These are phyloP conservation scores for Geopemphigus sp. DNA, from an alignment of 1,140 invertebrate species.

Conservation along the genomic window DNA sequence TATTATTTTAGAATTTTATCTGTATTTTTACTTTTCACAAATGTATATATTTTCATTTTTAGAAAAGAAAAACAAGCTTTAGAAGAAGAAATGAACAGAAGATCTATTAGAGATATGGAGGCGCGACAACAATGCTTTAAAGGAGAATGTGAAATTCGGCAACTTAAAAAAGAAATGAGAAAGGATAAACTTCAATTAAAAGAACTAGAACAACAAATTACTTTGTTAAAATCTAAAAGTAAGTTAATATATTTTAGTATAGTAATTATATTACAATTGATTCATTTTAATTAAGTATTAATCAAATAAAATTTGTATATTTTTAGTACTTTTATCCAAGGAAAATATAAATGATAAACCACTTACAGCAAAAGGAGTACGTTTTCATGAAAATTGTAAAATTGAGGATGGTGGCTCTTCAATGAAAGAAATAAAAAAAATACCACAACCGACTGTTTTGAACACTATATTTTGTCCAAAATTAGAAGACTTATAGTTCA, in stretches of 20 bases:
- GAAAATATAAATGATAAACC: slow-evolving; percentile 18
- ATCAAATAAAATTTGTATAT: not conserved
- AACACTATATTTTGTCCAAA: slow-evolving; percentile 36
- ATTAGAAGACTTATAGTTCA: slow-evolving; percentile 18
- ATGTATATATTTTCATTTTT: not conserved
- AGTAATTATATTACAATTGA: not conserved
- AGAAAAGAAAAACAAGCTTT: slow-evolving; percentile 34
- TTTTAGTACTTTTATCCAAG: slow-evolving; percentile 1
- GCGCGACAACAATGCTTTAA: slow-evolving; percentile 40
- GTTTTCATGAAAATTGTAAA: slow-evolving; percentile 24
- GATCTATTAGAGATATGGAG: slow-evolving; percentile 40
- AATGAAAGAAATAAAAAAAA: slow-evolving; percentile 14
- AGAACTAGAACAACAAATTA: slow-evolving; percentile 41
- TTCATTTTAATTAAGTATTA: not conserved
- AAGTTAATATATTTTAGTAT: not conserved
- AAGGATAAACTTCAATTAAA: slow-evolving; percentile 32
- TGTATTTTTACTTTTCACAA: not conserved
- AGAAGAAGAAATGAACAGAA: slow-evolving; percentile 42
- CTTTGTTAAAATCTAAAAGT: slow-evolving; percentile 27
- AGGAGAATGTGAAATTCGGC: slow-evolving; percentile 46
- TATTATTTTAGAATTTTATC: not conserved
- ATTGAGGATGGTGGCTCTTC: slow-evolving; percentile 5
- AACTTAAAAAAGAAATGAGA: slow-evolving; percentile 43
- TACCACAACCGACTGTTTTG: slow-evolving; percentile 20
- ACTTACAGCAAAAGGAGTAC: not conserved